phyloP scores from a whole-genome alignment of 2,797 vertebrate species.

The Siniperca obscura region DNA sequence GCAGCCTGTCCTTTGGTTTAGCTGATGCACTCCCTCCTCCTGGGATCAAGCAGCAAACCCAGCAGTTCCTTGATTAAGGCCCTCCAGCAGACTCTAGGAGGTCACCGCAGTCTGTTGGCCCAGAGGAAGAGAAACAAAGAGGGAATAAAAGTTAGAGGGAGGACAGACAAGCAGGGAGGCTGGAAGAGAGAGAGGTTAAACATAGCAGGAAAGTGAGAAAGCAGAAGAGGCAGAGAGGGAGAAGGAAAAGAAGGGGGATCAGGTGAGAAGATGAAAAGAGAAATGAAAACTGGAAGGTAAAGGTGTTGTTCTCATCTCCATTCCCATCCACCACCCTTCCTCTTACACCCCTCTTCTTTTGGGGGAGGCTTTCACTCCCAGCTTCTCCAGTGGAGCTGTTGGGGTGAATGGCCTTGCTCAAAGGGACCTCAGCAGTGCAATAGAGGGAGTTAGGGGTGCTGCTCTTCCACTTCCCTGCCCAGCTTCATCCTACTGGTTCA shows the following conservation, averaged over 20 bases:
- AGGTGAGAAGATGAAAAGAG: conserved; percentile 1
- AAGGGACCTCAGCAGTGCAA: background rate
- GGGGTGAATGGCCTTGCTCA: background rate
- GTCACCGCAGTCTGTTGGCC: conserved; percentile 31
- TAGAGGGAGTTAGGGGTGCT: background rate
- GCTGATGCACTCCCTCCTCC: conserved; percentile 36
- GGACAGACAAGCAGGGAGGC: background rate
- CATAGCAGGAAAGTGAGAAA: background rate
- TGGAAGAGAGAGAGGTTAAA: conserved; percentile 6
- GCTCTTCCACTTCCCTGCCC: background rate
- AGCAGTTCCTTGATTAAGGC: conserved; percentile 50
- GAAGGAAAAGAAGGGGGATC: background rate
- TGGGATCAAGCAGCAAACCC: conserved; percentile 30
- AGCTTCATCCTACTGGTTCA: background rate
- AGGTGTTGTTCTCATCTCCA: background rate
- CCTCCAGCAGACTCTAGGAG: conserved; percentile 56
- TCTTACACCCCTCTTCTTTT: background rate
- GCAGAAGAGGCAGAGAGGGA: conserved; percentile 12
- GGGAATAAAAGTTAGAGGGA: conserved; percentile 25
- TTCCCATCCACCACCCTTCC: background rate
- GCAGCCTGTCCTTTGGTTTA: conserved; percentile 34
- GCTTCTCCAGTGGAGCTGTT: background rate
- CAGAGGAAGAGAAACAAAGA: conserved; percentile 38
- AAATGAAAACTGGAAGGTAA: background rate
- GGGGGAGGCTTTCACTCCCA: too few species aligned